A percentile compares a stretch with the other conserved stretches of the same genome.
phyloP scores from a whole-genome alignment of 2,113 vertebrate species.

The Chloropsis cyanopogon region DNA sequence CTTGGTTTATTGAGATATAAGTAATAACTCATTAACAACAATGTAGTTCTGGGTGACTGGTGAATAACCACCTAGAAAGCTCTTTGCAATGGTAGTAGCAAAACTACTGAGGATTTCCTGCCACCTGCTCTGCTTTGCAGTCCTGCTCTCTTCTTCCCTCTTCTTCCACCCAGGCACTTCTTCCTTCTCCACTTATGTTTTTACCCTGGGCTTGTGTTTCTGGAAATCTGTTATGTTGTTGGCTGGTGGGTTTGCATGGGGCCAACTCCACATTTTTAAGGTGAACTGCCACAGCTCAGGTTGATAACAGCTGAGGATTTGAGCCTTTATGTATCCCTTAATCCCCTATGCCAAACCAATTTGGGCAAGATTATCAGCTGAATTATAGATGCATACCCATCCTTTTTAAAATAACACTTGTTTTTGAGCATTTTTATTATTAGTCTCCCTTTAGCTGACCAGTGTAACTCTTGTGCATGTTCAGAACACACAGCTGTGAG shows the following conservation, averaged over 20 bases:
- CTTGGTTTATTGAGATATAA: conserved; percentile 34
- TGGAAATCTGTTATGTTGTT: background rate
- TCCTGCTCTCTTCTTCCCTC: background rate
- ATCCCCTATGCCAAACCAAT: background rate
- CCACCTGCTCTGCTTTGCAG: background rate
- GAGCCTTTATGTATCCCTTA: background rate
- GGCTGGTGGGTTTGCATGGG: background rate
- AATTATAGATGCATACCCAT: background rate
- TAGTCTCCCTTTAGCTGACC: background rate
- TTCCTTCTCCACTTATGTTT: background rate
- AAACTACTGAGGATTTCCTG: background rate
- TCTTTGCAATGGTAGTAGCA: background rate
- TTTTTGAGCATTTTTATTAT: background rate
- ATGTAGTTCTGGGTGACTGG: background rate
- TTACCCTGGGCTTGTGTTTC: background rate
- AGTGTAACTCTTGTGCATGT: background rate
- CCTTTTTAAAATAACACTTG: background rate
- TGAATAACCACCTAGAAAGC: background rate
- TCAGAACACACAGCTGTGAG: background rate
- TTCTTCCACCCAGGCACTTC: background rate
- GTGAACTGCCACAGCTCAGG: background rate
- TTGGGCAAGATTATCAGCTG: background rate
- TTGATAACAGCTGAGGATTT: background rate
- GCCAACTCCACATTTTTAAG: background rate
- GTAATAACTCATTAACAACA: conserved; percentile 21